A percentile compares a stretch with the other conserved stretches of the same genome.
Conservation (phyloP, 35 echinoderm and acorn worm genomes). For the Heliocidaris erythrogramma region DNA sequence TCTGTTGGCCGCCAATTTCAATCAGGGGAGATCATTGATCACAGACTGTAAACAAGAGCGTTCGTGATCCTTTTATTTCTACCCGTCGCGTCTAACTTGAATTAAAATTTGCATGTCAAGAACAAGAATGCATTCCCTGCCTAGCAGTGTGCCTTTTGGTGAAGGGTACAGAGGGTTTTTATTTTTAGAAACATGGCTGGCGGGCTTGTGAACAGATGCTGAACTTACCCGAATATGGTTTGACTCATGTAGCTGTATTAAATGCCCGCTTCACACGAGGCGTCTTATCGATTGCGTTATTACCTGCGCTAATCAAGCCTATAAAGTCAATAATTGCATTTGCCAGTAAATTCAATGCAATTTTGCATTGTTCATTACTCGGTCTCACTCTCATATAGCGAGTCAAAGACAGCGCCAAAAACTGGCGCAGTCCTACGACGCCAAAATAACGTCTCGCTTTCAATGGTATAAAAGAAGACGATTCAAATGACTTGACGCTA, state of each 20-base stretch:
- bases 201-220: neutral
- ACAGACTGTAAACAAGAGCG: neutral
- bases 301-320: too few relatives aligned
- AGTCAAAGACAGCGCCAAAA: too few relatives aligned
- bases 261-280: too few relatives aligned
- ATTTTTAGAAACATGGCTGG: neutral
- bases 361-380: too few relatives aligned
- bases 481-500: neutral
- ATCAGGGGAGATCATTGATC: neutral
- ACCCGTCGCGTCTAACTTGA: neutral
- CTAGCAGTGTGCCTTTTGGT: neutral
- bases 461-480: neutral
- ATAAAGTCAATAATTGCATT: too few relatives aligned
- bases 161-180: neutral
- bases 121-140: neutral
- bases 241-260: neutral
- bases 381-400: too few relatives aligned
- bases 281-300: too few relatives aligned
- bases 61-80: neutral
- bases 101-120: neutral
- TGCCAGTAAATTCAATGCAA: too few relatives aligned
- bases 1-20: neutral
- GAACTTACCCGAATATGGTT: neutral
- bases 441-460: too few relatives aligned
- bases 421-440: too few relatives aligned